Evolutionary conservation across 2,113 vertebrate species (phyloP), one percentile per base, ranked within the genome.

Genomic region (Psittacula cyanocephala): DNA sequence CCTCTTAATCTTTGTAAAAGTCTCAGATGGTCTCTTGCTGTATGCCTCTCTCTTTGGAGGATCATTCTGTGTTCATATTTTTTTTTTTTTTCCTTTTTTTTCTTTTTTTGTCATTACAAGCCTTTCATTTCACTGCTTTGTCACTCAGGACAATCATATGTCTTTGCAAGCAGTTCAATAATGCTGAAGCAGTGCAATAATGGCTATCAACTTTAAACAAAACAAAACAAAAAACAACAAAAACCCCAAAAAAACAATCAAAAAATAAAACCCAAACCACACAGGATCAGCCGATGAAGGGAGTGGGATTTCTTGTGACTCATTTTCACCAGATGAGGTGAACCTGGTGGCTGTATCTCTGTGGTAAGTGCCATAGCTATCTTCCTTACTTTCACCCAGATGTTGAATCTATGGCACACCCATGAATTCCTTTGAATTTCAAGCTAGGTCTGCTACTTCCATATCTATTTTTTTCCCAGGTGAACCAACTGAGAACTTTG

Each of bases 281-380:
- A 31, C 9, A 17, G 6, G 3, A n/a, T 41, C 13, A 52, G 4
- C 9, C 28, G 47, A 33, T 10, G 71, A 74, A 12, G 14, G 2
- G 0, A 49, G 3, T 70, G 18, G 16, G 43, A 27, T 10, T 35
- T 88, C 9, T 63, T 2, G 1, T 72, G 2, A 11, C 2, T 19
- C 5, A 10, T 35, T 82, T 68, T 74, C 62, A 13, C 46, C 37
- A 60, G 17, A 37, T 67, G 20, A 53, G 3, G 11, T 41, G 10
- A 64, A 53, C 14, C 15, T 24, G 31, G 1, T 43, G 7, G 1
- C 20, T 71, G 9, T 25, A 2, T 75, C 28, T 74, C 41, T 70
- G 20, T 20, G 10, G 3, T 28, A 75, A 80, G 3, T 0, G 0
- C 2, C 10, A 2, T 7, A 49, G 4, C 0, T 35, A 3, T 49